phyloP scores from a whole-genome alignment of 2,888 invertebrate species.

The Herminia tarsipennalis region DNA sequence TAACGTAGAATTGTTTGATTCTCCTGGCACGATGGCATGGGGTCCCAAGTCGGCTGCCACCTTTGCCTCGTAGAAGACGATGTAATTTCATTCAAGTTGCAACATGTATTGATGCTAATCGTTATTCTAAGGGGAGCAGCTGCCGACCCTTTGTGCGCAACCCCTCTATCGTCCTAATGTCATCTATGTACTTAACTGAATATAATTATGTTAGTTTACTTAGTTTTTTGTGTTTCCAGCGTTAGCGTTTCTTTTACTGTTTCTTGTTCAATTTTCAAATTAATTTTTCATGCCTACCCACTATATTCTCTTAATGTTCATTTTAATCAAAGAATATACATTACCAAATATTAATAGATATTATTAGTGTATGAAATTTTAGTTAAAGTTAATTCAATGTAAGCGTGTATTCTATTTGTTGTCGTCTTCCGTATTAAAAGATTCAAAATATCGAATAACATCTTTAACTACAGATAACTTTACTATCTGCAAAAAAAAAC shows the following conservation, averaged over 20 bases:
- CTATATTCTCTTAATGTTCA: not conserved
- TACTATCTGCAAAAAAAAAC: no score
- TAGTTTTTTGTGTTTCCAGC: slow-evolving; percentile 17
- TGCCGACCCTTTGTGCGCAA: slow-evolving; percentile 55
- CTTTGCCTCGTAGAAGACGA: slow-evolving; percentile 9
- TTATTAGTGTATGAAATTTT: no score
- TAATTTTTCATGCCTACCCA: not conserved
- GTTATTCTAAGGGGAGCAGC: slow-evolving; percentile 59
- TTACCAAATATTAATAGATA: not conserved
- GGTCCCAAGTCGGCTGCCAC: not conserved
- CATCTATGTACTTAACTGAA: slow-evolving; percentile 44
- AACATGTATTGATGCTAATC: slow-evolving; percentile 60
- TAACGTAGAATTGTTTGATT: no score
- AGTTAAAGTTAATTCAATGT: no score
- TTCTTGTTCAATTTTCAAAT: slow-evolving; percentile 12
- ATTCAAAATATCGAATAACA: no score
- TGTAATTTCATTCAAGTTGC: slow-evolving; percentile 42
- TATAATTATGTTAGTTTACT: slow-evolving; percentile 33
- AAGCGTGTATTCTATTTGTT: no score
- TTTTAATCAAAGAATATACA: not conserved
- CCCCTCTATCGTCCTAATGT: slow-evolving; percentile 47
- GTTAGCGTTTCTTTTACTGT: slow-evolving; percentile 6
- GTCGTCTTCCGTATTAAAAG: no score
- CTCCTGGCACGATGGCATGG: no score
- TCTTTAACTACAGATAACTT: no score